These are phyloP conservation scores for Latheticus oryzae DNA, from an alignment of 2,888 invertebrate genomes.

Conservation along the genomic window DNA sequence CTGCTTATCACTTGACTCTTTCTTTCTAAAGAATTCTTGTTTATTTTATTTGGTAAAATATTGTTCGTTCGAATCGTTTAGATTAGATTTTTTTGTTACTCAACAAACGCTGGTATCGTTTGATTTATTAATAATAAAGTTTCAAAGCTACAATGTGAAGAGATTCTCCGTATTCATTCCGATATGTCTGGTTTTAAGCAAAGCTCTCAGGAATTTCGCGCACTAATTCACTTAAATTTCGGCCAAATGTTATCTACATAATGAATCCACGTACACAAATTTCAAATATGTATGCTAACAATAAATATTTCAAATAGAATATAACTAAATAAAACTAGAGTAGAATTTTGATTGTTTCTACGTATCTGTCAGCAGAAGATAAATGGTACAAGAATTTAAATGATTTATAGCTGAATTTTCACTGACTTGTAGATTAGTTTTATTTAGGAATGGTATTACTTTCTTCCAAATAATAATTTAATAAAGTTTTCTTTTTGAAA, in stretches of 20 bases:
- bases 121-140: slow-evolving; percentile 33
- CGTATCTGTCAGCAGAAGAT: slow-evolving; percentile 38
- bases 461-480: no score
- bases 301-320: no score
- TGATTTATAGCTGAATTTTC: slow-evolving; percentile 37
- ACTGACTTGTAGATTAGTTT: slow-evolving; percentile 26
- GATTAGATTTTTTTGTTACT: no score
- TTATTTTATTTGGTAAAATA: no score
- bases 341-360: slow-evolving; percentile 37
- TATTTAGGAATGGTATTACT: slow-evolving; percentile 32
- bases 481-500: no score
- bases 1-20: no score
- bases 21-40: no score
- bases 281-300: no score
- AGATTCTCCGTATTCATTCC: slow-evolving; percentile 19
- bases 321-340: no score
- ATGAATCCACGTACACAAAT: no score
- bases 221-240: slow-evolving; percentile 11
- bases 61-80: no score
- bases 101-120: no score
- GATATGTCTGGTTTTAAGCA: slow-evolving; percentile 7
- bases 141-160: slow-evolving; percentile 18
- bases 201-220: slow-evolving; percentile 4
- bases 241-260: not conserved
- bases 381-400: slow-evolving; percentile 40